Conservation (phyloP, 53 echinoderm and acorn worm species). For the Hippasteria phrygiana region DNA sequence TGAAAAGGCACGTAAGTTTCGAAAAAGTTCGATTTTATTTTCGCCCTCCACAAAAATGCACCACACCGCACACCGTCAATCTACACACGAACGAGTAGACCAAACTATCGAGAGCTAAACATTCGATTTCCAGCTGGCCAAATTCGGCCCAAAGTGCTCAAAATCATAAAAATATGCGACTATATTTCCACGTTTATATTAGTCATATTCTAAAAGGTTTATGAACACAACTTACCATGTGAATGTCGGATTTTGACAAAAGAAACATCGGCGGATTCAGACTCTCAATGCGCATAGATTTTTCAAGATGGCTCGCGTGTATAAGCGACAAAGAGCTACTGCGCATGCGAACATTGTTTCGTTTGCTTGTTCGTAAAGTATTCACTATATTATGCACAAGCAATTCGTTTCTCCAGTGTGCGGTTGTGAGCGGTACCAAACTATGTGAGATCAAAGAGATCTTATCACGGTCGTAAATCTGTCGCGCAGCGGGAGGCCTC, state of each 20-base stretch:
- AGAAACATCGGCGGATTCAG: neutral
- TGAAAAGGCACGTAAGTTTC: neutral
- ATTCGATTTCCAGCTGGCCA: neutral
- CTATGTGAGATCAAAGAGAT: too few species aligned
- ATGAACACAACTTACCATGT: neutral
- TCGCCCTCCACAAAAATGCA: neutral
- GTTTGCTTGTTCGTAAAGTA: neutral
- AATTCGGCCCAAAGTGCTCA: neutral
- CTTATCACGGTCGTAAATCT: too few species aligned
- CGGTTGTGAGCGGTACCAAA: neutral
- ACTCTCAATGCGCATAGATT: neutral
- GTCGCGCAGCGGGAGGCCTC: too few species aligned
- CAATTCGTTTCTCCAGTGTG: slow-evolving; percentile 20
- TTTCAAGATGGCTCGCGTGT: neutral
- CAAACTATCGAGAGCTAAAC: neutral
- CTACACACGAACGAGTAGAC: neutral
- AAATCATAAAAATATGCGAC: slow-evolving; percentile 21
- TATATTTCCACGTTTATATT: neutral
- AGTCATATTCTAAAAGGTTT: neutral
- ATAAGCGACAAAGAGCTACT: neutral
- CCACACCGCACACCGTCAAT: neutral
- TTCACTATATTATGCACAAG: neutral
- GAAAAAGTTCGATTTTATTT: neutral
- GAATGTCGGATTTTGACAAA: neutral
- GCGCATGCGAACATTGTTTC: neutral